phyloP scores from a whole-genome alignment of 2,113 vertebrate species.

The Acrocephalus arundinaceus region DNA sequence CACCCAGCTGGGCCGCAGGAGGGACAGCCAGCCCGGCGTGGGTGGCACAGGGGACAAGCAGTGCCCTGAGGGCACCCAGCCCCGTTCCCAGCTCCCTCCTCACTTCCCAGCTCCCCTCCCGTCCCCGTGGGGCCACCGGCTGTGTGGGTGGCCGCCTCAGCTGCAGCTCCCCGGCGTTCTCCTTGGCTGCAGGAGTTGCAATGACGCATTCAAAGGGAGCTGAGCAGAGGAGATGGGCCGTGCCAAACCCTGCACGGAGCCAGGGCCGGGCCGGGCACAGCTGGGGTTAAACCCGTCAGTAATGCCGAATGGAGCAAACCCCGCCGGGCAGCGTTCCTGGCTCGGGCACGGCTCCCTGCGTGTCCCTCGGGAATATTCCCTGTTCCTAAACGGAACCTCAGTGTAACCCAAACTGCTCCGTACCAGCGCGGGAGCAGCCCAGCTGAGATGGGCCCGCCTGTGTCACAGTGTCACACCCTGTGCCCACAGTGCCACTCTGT shows the following conservation, averaged over 20 bases:
- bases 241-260: neutral
- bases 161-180: neutral
- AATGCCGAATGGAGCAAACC: too few species aligned
- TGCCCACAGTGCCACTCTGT: too few species aligned
- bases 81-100: neutral
- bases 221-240: neutral
- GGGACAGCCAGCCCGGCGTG: neutral
- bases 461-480: too few species aligned
- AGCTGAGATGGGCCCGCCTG: too few species aligned
- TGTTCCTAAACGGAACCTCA: too few species aligned
- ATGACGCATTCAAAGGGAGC: neutral
- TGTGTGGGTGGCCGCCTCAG: neutral
- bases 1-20: neutral
- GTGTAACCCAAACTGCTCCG: too few species aligned
- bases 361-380: too few species aligned
- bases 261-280: accelerated
- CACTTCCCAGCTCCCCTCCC: neutral
- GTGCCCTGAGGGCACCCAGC: neutral
- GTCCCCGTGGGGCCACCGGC: neutral
- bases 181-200: neutral
- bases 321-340: too few species aligned
- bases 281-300: too few species aligned
- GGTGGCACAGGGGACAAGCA: neutral
- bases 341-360: too few species aligned
- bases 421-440: too few species aligned